These are phyloP conservation scores for Conus canariensis DNA, from an alignment of 2,888 invertebrate species.

Conservation along the genomic window DNA sequence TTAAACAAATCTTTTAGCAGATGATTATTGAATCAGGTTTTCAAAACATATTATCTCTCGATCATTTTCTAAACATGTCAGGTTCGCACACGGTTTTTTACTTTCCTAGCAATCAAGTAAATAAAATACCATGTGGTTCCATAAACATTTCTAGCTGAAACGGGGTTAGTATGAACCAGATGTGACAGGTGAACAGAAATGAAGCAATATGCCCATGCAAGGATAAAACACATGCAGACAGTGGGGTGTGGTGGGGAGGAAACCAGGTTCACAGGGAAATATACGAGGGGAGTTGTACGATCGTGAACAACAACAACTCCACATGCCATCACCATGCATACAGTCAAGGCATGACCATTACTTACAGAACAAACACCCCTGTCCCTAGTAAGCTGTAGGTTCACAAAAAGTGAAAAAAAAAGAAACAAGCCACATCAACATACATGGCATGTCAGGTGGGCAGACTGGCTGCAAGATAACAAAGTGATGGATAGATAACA, in stretches of 20 bases:
- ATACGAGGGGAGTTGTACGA: background rate
- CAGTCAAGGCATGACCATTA: conserved; percentile 52
- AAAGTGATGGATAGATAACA: conserved; percentile 32
- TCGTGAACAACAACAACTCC: background rate
- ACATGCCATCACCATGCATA: conserved; percentile 20
- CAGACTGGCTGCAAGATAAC: conserved; percentile 16
- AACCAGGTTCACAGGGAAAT: background rate
- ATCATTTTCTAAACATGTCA: no score
- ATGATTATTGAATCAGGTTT: no score
- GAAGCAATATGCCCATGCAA: background rate
- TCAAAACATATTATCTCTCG: no score
- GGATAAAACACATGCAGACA: background rate
- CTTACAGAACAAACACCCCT: conserved; percentile 72
- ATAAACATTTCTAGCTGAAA: background rate
- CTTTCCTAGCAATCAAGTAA: no score
- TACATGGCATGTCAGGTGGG: conserved; percentile 33
- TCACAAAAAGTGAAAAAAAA: conserved; percentile 47
- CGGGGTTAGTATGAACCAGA: background rate
- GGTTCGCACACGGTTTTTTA: no score
- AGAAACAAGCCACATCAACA: conserved; percentile 45
- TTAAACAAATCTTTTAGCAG: no score
- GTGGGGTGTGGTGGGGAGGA: background rate
- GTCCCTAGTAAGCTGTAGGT: conserved; percentile 68
- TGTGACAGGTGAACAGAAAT: background rate
- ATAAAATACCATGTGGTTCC: background rate